These are phyloP conservation scores for Venturia canescens DNA, from an alignment of 1,140 invertebrate species.

Conservation along the genomic window DNA sequence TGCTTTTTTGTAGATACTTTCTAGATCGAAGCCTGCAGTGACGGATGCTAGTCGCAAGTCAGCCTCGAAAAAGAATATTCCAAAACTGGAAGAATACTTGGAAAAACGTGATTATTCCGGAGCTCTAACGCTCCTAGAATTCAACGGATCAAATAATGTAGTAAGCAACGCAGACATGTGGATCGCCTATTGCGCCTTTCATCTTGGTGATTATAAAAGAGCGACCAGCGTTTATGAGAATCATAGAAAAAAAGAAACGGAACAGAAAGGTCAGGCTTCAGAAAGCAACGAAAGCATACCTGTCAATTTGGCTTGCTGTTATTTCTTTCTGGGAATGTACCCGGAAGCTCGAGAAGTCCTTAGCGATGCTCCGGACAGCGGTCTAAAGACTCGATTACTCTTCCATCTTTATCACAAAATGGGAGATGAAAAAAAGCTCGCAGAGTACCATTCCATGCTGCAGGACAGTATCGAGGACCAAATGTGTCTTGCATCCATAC, in stretches of 20 bases:
- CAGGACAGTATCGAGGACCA: conserved; percentile 96
- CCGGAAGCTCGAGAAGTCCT: conserved; percentile 82
- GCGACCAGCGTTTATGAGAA: conserved; percentile 87
- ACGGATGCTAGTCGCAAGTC: conserved; percentile 73
- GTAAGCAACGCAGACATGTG: conserved; percentile 86
- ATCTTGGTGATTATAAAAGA: conserved; percentile 94
- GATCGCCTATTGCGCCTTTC: conserved; percentile 96
- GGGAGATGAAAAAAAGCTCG: conserved; percentile 89
- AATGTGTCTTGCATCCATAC: conserved; percentile 95
- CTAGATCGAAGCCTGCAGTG: conserved; percentile 82
- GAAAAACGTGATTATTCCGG: conserved; percentile 94
- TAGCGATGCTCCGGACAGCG: conserved; percentile 79
- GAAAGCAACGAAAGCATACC: conserved; percentile 74
- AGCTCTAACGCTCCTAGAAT: conserved; percentile 94
- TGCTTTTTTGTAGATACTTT: conserved; percentile 79
- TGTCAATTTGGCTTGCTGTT: conserved; percentile 94
- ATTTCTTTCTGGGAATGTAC: conserved; percentile 95
- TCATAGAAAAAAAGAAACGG: conserved; percentile 70
- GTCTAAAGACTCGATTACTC: conserved; percentile 87
- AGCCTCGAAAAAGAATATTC: conserved; percentile 76
- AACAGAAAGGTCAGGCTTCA: conserved; percentile 59
- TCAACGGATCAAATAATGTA: conserved; percentile 79
- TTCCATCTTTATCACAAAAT: conserved; percentile 98
- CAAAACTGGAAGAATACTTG: conserved; percentile 94
- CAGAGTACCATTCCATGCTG: conserved; percentile 89